Base-by-base conservation (phyloP, 2,113 vertebrate genomes). In the Sorex fumeus region DNA sequence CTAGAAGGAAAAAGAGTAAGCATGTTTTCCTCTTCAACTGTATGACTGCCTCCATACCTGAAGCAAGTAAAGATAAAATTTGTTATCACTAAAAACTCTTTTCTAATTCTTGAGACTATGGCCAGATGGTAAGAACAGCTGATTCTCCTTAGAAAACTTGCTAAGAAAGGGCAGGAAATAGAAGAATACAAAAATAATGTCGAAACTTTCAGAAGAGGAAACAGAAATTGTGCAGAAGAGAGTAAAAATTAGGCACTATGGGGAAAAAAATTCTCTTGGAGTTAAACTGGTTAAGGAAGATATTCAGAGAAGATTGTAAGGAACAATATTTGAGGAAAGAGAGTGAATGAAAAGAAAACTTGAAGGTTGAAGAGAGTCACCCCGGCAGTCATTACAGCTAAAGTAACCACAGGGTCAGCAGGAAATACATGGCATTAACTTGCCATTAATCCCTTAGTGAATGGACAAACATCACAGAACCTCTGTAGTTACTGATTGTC, bases 81-180 rank as follows among this genome's bases (percentile, higher is more conserved):
- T 76, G 85, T 45, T 85, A 87, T 84, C 92, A 79, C 75, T 27
- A 12, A 86, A 66, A 81, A 70, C 27, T 18, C 81, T 91, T 80
- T 70, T 86, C 45, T 84, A 70, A 82, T 50, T 82, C 64, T 76
- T 70, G 50, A 96, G 92, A 79, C 85, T 70, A 19, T 91, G 92
- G 32, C 92, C 96, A 96, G 96, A 96, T 97, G 96, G 96, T n/a
- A 82, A 0, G 93, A 94, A 96, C 94, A 96, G 96, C 90, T 96
- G 95, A 96, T 40, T 90, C 90, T 83, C 70, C 91, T 85, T 76
- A 82, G 93, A 93, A 87, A 95, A 91, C 69, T 57, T 78, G 85
- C 85, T 90, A 83, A 93, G 84, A 96, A 95, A 95, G 89, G 82
- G 85, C 95, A 95, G 88, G 90, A 96, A 95, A 91, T 90, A 95